Conservation (phyloP, 2,797 vertebrate genomes). For the Neostethus bicornis region DNA sequence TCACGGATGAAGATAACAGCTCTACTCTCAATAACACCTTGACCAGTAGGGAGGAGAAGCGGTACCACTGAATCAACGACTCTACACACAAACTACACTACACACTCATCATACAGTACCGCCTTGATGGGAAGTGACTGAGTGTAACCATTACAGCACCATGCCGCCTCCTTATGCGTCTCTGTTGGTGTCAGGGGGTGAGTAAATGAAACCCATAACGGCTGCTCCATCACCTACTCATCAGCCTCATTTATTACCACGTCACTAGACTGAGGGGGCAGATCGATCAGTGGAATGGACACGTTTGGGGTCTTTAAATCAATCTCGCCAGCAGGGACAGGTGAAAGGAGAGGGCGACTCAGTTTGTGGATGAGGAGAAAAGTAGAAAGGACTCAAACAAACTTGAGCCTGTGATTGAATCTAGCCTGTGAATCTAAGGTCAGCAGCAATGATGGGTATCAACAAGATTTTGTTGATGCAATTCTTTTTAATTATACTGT, state of each 20-base stretch:
- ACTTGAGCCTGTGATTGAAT: slow-evolving; percentile 29
- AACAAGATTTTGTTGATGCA: too few relatives aligned
- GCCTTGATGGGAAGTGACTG: slow-evolving; percentile 61
- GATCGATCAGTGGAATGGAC: slow-evolving; percentile 75
- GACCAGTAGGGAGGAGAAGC: slow-evolving; percentile 68
- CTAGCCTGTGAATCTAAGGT: too few relatives aligned
- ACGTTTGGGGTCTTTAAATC: slow-evolving; percentile 71
- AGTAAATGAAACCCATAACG: slow-evolving; percentile 75
- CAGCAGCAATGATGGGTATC: too few relatives aligned
- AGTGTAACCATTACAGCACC: slow-evolving; percentile 64
- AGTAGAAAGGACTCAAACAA: slow-evolving; percentile 33
- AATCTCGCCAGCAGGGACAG: slow-evolving; percentile 68
- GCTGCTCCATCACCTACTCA: slow-evolving; percentile 62
- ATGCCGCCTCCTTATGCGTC: slow-evolving; percentile 75
- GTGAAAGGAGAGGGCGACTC: slow-evolving; percentile 34
- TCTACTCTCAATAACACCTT: slow-evolving; percentile 78
- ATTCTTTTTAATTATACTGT: too few relatives aligned
- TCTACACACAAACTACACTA: slow-evolving; percentile 30
- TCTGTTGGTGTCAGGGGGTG: slow-evolving; percentile 61
- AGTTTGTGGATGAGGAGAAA: slow-evolving; percentile 49
- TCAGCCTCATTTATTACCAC: slow-evolving; percentile 74
- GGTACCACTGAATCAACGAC: slow-evolving; percentile 45
- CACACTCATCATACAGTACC: slow-evolving; percentile 29
- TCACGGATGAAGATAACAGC: slow-evolving; percentile 71
- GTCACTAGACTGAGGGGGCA: slow-evolving; percentile 43